Conservation (phyloP, 2,113 vertebrate genomes). For the Pholis gunnellus region DNA sequence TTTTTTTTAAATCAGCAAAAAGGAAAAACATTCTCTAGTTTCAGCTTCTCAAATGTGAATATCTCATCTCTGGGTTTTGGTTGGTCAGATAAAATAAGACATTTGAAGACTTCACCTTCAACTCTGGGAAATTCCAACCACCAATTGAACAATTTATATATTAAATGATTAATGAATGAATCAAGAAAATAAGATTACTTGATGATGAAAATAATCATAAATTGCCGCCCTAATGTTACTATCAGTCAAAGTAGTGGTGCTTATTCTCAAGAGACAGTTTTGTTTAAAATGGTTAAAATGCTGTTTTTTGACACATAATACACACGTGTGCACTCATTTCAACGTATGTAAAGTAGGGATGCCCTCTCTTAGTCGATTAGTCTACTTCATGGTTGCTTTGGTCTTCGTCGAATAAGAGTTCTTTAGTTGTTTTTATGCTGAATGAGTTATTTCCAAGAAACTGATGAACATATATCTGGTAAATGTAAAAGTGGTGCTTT, state of each 20-base stretch:
- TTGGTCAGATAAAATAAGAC: background rate
- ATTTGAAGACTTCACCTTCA: background rate
- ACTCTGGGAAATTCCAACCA: background rate
- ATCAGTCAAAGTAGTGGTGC: background rate
- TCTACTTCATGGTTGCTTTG: too few relatives aligned
- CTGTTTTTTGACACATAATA: background rate
- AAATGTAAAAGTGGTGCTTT: background rate
- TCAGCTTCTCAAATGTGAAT: background rate
- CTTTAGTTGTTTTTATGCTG: background rate
- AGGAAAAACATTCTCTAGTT: background rate
- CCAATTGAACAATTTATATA: background rate
- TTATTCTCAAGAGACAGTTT: background rate
- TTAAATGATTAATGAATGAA: background rate
- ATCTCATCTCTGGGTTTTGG: background rate
- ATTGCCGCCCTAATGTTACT: background rate
- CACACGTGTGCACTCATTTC: background rate
- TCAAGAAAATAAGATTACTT: background rate
- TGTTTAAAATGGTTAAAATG: background rate
- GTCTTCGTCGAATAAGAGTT: too few relatives aligned
- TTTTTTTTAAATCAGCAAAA: background rate
- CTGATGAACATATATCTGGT: background rate
- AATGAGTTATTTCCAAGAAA: background rate
- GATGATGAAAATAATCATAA: background rate
- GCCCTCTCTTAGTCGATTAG: too few relatives aligned
- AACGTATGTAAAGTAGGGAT: slow-evolving; percentile 5